phyloP scores from a whole-genome alignment of 2,888 invertebrate species.

The Ophioninae sp. region DNA sequence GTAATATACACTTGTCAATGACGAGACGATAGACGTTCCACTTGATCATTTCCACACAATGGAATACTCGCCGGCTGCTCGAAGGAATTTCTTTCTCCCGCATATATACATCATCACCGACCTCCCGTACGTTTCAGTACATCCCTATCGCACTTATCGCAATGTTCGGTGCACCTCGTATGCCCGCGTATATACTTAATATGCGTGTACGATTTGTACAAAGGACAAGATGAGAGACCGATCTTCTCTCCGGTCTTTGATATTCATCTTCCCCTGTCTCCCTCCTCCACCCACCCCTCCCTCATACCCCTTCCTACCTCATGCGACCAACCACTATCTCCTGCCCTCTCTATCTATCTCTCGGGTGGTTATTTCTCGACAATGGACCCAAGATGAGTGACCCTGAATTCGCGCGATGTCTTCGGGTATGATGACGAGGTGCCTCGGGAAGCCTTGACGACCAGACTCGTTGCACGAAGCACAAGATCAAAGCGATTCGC shows the following conservation, averaged over 20 bases:
- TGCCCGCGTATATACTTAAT: slow-evolving; percentile 26
- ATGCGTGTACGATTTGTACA: slow-evolving; percentile 48
- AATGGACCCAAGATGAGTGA: slow-evolving; percentile 46
- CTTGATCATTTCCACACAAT: slow-evolving; percentile 73
- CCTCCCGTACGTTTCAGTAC: slow-evolving; percentile 25
- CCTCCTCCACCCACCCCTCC: not conserved
- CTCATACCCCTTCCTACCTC: not conserved
- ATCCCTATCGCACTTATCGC: slow-evolving; percentile 52
- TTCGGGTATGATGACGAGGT: slow-evolving; percentile 44
- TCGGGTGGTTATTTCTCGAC: slow-evolving; percentile 40
- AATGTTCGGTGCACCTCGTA: slow-evolving; percentile 32
- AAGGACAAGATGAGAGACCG: slow-evolving; percentile 49
- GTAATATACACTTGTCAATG: slow-evolving; percentile 24
- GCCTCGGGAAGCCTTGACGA: slow-evolving; percentile 52
- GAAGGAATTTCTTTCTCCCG: slow-evolving; percentile 50
- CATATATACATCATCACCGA: slow-evolving; percentile 32
- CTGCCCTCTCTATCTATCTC: slow-evolving; percentile 34
- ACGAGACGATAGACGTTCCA: slow-evolving; percentile 65
- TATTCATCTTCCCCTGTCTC: slow-evolving; percentile 36
- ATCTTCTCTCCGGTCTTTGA: slow-evolving; percentile 55
- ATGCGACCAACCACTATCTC: not conserved
- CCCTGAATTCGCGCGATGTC: slow-evolving; percentile 55
- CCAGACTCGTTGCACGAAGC: slow-evolving; percentile 32
- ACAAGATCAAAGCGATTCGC: slow-evolving; percentile 46
- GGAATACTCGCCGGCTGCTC: slow-evolving; percentile 51